Conservation (phyloP, 2,888 invertebrate species). For the Deilephila elpenor region DNA sequence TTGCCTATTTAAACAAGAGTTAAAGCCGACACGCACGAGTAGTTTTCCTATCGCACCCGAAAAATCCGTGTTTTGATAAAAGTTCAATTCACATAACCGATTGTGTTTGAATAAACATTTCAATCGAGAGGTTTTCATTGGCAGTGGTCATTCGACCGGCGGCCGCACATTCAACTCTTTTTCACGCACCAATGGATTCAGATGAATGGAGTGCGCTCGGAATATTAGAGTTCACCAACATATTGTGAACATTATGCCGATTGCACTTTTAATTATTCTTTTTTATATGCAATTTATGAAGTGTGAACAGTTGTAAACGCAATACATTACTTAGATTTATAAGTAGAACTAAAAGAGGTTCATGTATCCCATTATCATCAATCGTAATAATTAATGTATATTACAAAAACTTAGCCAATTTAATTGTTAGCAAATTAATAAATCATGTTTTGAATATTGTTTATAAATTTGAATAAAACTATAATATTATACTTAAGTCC, state of each 20-base stretch:
- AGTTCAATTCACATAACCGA: constrained; percentile 64
- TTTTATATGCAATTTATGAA: constrained; percentile 28
- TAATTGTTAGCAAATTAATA: no score
- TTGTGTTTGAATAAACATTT: constrained; percentile 79
- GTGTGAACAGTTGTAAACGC: neutral
- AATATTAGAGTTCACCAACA: constrained; percentile 63
- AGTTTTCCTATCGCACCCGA: constrained; percentile 19
- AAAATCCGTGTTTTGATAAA: constrained; percentile 47
- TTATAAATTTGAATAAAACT: no score
- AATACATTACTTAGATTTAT: neutral
- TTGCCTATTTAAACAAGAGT: constrained; percentile 19
- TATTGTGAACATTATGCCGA: constrained; percentile 26
- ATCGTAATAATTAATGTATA: no score
- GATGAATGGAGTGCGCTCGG: constrained; percentile 72
- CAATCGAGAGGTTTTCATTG: constrained; percentile 75
- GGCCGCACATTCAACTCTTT: constrained; percentile 74
- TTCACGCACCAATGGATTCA: constrained; percentile 66
- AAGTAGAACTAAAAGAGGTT: neutral
- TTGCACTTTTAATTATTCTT: constrained; percentile 37
- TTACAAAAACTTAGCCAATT: no score
- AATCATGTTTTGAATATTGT: no score
- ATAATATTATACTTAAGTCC: no score
- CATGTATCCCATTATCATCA: no score
- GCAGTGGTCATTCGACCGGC: constrained; percentile 67
- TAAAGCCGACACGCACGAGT: constrained; percentile 16